Evolutionary conservation across 2,888 invertebrate species (phyloP).

Genomic region (Therioaphis trifolii): DNA sequence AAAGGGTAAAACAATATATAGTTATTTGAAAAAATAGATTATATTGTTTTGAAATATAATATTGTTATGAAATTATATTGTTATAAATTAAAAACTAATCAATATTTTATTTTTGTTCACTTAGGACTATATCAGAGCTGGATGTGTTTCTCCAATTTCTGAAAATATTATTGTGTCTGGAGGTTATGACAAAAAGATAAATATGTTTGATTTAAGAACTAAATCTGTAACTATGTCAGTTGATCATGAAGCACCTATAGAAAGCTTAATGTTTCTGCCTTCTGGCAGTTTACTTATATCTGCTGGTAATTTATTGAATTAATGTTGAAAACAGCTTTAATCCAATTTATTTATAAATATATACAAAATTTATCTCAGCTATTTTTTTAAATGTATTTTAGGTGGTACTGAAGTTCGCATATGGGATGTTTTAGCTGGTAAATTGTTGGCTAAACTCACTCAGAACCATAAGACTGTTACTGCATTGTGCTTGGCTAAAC

Average conservation of each 20-base stretch:
- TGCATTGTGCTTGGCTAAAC: slow-evolving; percentile 82
- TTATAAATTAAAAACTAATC: too few relatives aligned
- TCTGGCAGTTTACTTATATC: slow-evolving; percentile 90
- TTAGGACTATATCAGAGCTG: slow-evolving; percentile 86
- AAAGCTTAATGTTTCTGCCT: slow-evolving; percentile 87
- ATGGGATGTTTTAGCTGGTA: slow-evolving; percentile 93
- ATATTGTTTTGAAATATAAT: too few relatives aligned
- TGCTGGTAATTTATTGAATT: slow-evolving; percentile 73
- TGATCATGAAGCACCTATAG: slow-evolving; percentile 90
- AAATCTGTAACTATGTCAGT: slow-evolving; percentile 77
- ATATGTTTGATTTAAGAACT: slow-evolving; percentile 87
- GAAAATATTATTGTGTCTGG: slow-evolving; percentile 84
- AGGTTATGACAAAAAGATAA: slow-evolving; percentile 88
- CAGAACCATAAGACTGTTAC: slow-evolving; percentile 97
- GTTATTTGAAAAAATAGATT: too few relatives aligned
- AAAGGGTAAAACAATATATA: too few relatives aligned
- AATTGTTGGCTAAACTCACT: slow-evolving; percentile 83
- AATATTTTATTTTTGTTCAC: slow-evolving; percentile 6
- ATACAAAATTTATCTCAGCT: neutral
- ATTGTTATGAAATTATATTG: too few relatives aligned
- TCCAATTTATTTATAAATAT: neutral
- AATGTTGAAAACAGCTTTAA: neutral
- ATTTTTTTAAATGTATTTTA: slow-evolving; percentile 65
- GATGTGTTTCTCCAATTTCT: slow-evolving; percentile 81
- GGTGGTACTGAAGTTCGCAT: slow-evolving; percentile 90